A percentile compares a stretch with the other conserved stretches of the same genome.
phyloP scores from a whole-genome alignment of 92 coral and sea anemone species.

The Umimayanthus chanpuru region DNA sequence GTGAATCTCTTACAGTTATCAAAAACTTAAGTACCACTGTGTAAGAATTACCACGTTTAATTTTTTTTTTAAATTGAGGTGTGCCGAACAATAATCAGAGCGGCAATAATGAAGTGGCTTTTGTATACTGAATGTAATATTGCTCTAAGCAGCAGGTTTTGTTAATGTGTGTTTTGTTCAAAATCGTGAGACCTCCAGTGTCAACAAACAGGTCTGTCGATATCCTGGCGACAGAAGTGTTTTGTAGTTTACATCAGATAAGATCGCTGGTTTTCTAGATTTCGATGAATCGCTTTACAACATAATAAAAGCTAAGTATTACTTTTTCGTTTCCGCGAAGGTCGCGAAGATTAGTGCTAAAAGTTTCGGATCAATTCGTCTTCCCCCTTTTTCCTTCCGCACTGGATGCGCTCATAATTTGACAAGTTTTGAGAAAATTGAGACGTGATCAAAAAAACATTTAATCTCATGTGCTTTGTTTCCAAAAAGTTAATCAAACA shows the following conservation, averaged over 20 bases:
- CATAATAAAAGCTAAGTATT: neutral
- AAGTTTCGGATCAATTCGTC: neutral
- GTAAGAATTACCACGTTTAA: neutral
- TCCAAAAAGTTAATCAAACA: slow-evolving; percentile 1
- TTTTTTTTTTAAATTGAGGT: too few relatives aligned
- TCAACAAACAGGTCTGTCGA: neutral
- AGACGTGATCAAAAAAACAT: slow-evolving; percentile 1
- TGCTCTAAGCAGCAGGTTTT: neutral
- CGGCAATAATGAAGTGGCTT: neutral
- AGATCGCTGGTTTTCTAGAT: neutral
- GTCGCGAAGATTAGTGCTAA: neutral
- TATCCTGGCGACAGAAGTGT: neutral
- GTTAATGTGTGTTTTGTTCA: neutral
- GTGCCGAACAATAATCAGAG: neutral
- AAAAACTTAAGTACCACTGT: neutral
- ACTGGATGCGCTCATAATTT: neutral
- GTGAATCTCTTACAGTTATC: neutral
- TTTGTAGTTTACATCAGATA: neutral
- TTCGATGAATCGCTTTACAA: neutral
- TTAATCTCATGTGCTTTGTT: neutral
- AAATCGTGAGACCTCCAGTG: neutral
- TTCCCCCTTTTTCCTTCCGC: neutral
- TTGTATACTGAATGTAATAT: neutral
- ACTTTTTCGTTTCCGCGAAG: neutral
- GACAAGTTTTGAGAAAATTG: neutral